Percentiles rank a stretch among this genome's conserved stretches.
These are phyloP conservation scores for Poeciliopsis retropinna DNA, from an alignment of 2,113 vertebrate species.

Conservation along the genomic window DNA sequence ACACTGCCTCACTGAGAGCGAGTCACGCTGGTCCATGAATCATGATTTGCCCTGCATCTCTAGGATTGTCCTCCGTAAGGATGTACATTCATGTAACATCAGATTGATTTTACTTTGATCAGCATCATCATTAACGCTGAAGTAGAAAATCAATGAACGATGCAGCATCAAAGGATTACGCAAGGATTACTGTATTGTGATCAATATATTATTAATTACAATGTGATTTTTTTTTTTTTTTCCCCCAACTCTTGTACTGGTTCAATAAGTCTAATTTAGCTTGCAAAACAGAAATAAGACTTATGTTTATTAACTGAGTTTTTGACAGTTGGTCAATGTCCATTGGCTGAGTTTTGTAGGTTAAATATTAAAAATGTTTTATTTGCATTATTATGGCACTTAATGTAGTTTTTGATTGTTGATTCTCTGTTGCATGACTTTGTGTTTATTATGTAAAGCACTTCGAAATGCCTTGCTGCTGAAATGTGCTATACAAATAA, in stretches of 20 bases:
- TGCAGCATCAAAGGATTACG: neutral
- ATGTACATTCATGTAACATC: conserved; percentile 1
- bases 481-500: too few relatives aligned
- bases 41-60: conserved; percentile 10
- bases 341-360: too few relatives aligned
- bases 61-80: neutral
- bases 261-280: neutral
- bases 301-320: too few relatives aligned
- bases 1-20: conserved; percentile 10
- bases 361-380: too few relatives aligned
- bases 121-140: neutral
- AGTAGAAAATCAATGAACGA: neutral
- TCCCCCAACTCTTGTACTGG: too few relatives aligned
- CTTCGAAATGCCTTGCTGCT: too few relatives aligned
- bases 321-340: too few relatives aligned
- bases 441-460: too few relatives aligned
- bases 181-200: neutral
- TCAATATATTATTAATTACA: conserved; percentile 24
- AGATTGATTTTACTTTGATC: neutral
- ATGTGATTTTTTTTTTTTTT: neutral
- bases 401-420: too few relatives aligned
- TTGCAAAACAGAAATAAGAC: neutral
- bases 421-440: too few relatives aligned
- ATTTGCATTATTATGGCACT: too few relatives aligned
- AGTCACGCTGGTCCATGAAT: conserved; percentile 21